Base-by-base conservation (phyloP, 1,140 invertebrate genomes). In the Saccostrea glomerata region DNA sequence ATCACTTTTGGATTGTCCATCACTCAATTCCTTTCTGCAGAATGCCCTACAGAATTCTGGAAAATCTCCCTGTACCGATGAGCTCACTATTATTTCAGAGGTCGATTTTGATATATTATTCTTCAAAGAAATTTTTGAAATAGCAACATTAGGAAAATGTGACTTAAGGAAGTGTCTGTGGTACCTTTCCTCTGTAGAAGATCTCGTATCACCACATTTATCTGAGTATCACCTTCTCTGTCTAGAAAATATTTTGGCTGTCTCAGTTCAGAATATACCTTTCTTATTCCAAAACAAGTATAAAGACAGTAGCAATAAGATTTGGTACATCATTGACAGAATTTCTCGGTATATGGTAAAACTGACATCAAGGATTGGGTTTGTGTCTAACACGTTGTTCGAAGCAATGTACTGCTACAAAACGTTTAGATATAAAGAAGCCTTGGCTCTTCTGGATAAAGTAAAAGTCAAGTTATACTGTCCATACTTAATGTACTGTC, bases 91-190 rank as follows among this genome's bases (percentile, higher is more conserved):
- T 66, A 17, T 66, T 7, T 66, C 60, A 23, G 60, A 66, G 60
- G 60, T 66, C 20, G 15, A 66, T 66, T 66, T n/a, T 20, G 60
- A 66, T 66, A 66, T 66, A 0, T 23, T 66, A 66, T 66, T 66
- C 15, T 66, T 66, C 60, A 66, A 66, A 66, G 60, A 66, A 66
- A 66, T 66, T n/a, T 66, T 66, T 66, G 60, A 66, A 66, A 23
- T 66, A 66, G 60, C 60, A 66, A n/a, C 60, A 66, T 66, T 66
- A 20, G 60, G 60, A 66, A 66, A 66, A 20, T 66, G 60, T 66
- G 60, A 66, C 23, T n/a, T 66, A 20, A 20, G 25, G 13, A 73
- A 13, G 15, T 73, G 25, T 30, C 25, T 25, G 7, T 40, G 12
- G 23, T 73, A 30, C 15, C 23, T 73, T 7, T 13, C 25, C 11